Percentiles rank a stretch among this genome's conserved stretches.
Evolutionary conservation across 2,113 vertebrate genomes (phyloP).

Genomic region (Illadopsis cleaveri): DNA sequence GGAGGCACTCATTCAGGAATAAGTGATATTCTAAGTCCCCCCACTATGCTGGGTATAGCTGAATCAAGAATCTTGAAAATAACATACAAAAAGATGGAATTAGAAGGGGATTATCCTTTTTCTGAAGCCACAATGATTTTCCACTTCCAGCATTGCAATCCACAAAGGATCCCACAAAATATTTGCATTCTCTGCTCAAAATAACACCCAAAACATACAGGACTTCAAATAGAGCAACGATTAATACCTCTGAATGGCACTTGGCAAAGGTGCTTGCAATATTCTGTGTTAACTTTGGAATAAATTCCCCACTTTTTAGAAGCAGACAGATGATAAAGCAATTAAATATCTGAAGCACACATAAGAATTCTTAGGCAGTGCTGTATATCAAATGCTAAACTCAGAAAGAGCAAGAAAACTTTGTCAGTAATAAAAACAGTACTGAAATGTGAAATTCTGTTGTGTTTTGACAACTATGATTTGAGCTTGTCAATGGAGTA

Average conservation of each 20-base stretch:
- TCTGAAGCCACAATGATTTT: neutral
- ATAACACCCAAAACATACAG: neutral
- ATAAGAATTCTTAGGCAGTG: neutral
- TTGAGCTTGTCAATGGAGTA: neutral
- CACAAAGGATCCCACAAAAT: neutral
- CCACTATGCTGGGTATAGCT: neutral
- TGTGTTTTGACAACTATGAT: neutral
- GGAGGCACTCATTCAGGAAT: neutral
- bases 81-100: neutral
- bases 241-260: neutral
- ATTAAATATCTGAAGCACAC: neutral
- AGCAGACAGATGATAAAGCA: slow-evolving; percentile 4
- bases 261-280: neutral
- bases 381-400: neutral
- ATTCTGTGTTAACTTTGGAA: neutral
- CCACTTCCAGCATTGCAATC: neutral
- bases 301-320: neutral
- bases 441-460: neutral
- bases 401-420: neutral
- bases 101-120: neutral
- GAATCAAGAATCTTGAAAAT: neutral
- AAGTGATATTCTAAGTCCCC: neutral
- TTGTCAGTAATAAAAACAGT: neutral
- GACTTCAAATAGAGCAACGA: neutral
- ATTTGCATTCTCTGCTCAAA: neutral